phyloP scores from a whole-genome alignment of 2,113 vertebrate genomes.

The Coreoperca whiteheadi region DNA sequence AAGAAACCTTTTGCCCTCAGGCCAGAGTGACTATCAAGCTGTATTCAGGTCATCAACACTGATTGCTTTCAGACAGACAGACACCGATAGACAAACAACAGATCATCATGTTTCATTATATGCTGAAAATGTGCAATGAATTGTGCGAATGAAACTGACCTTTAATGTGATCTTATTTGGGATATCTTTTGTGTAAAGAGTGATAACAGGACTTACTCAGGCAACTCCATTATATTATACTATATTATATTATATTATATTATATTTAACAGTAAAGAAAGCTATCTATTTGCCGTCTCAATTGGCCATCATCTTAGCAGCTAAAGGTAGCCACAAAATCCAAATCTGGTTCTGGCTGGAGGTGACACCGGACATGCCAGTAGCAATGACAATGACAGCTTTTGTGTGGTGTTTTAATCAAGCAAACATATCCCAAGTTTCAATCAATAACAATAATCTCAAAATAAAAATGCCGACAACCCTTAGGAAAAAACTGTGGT shows the following conservation, averaged over 20 bases:
- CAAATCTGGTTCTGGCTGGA: neutral
- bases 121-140: neutral
- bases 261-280: neutral
- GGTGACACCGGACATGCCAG: neutral
- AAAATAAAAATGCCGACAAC: neutral
- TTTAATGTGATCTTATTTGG: neutral
- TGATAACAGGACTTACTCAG: neutral
- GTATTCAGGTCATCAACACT: neutral
- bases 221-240: neutral
- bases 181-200: neutral
- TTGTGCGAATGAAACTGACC: neutral
- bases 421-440: neutral
- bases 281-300: neutral
- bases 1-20: conserved; percentile 1
- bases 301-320: neutral
- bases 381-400: neutral
- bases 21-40: conserved; percentile 5
- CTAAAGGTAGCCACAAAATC: neutral
- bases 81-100: neutral
- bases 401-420: neutral
- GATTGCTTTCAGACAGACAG: conserved; percentile 6
- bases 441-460: neutral
- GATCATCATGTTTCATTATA: neutral
- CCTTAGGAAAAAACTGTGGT: too few relatives aligned
- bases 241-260: neutral